A percentile compares a stretch with the other conserved stretches of the same genome.
Conservation (phyloP, 2,797 vertebrate genomes). For the Etheostoma nigrum region DNA sequence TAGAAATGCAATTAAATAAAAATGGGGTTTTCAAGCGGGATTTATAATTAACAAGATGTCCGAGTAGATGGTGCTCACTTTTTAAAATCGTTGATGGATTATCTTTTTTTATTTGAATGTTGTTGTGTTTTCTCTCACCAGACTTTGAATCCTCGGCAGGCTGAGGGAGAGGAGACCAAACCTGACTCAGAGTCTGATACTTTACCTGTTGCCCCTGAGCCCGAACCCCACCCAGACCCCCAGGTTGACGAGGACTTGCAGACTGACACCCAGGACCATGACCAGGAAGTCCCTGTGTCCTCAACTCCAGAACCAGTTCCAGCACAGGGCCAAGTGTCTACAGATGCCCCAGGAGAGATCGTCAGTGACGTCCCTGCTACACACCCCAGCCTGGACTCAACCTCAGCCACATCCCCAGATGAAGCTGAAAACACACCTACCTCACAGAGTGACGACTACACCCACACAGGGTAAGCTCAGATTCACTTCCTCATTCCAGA, state of each 20-base stretch:
- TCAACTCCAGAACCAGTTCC: conserved; percentile 59
- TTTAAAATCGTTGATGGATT: not conserved
- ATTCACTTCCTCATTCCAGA: conserved; percentile 19
- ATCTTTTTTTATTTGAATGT: not conserved
- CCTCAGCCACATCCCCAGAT: conserved; percentile 75
- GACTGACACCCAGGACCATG: conserved; percentile 44
- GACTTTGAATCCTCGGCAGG: conserved; percentile 83
- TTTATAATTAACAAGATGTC: too few species aligned
- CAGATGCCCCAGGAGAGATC: conserved; percentile 68
- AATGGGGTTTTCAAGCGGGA: too few species aligned
- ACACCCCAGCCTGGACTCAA: conserved; percentile 73
- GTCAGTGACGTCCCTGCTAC: conserved; percentile 57
- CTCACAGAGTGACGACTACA: conserved; percentile 87
- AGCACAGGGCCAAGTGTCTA: conserved; percentile 71
- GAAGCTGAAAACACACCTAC: conserved; percentile 92
- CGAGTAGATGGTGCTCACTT: not conserved
- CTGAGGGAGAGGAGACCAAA: conserved; percentile 64
- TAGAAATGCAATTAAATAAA: not conserved
- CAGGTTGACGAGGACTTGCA: conserved; percentile 57
- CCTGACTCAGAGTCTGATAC: conserved; percentile 59
- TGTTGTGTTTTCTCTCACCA: conserved; percentile 60
- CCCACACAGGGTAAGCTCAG: conserved; percentile 87
- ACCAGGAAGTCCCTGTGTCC: conserved; percentile 42
- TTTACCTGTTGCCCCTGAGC: conserved; percentile 60
- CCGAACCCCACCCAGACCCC: conserved; percentile 57